These are phyloP conservation scores for Threskiornis aethiopicus DNA, from an alignment of 2,797 vertebrate species.

Conservation along the genomic window DNA sequence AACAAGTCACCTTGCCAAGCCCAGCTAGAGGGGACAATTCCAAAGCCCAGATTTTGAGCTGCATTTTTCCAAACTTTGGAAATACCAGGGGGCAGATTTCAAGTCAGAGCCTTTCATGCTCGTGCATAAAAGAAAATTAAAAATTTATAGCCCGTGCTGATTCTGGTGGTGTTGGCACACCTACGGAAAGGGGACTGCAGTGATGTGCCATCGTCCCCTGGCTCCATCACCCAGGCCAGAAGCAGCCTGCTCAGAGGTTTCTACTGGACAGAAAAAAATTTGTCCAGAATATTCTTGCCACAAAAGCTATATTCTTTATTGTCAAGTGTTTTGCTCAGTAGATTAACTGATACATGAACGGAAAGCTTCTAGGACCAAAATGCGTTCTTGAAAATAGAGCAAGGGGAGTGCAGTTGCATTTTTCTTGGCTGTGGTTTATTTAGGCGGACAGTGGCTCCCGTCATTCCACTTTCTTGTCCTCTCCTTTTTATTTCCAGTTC, in stretches of 20 bases:
- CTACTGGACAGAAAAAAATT: background rate
- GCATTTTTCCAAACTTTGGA: background rate
- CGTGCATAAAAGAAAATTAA: background rate
- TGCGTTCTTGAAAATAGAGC: background rate
- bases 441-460: background rate
- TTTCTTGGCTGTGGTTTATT: background rate
- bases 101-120: background rate
- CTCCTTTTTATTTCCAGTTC: background rate
- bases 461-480: background rate
- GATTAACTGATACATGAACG: background rate
- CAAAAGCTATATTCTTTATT: background rate
- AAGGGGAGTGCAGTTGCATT: background rate
- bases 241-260: background rate
- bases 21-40: accelerated
- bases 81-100: background rate
- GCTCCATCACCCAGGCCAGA: background rate
- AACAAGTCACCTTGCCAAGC: background rate
- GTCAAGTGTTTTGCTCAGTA: background rate
- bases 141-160: background rate
- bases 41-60: background rate
- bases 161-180: background rate
- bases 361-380: background rate
- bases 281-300: background rate
- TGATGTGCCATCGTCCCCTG: background rate
- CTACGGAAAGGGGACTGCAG: background rate